Conservation (phyloP, 1,140 invertebrate genomes). For the Drosophila melanogaster region DNA sequence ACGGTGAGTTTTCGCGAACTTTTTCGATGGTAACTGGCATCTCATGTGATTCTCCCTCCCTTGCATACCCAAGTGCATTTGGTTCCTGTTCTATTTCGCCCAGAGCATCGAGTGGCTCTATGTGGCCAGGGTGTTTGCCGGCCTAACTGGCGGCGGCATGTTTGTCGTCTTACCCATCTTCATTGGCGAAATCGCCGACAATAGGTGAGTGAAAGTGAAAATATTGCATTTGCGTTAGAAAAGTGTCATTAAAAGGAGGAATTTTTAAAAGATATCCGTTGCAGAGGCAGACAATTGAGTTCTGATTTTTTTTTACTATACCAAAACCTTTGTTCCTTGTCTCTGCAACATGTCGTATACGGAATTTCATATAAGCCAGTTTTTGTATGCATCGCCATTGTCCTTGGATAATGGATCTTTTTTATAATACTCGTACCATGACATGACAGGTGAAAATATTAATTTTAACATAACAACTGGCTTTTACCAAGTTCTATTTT, state of each 20-base stretch:
- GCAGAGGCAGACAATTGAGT: background rate
- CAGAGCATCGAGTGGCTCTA: constrained; percentile 74
- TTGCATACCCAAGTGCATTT: constrained; percentile 55
- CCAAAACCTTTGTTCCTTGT: background rate
- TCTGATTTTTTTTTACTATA: background rate
- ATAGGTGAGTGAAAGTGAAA: constrained; percentile 51
- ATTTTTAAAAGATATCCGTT: no score
- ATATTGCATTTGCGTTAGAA: background rate
- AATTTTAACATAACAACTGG: no score
- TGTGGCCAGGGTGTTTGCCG: constrained; percentile 81
- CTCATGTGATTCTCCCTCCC: background rate
- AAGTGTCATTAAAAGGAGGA: no score
- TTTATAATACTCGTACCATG: no score
- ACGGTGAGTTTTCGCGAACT: constrained; percentile 56
- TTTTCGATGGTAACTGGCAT: no score
- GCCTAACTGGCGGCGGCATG: constrained; percentile 78
- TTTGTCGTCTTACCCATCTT: constrained; percentile 76
- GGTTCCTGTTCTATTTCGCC: constrained; percentile 73
- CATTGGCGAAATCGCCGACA: constrained; percentile 81
- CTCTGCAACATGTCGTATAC: background rate
- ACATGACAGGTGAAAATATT: no score
- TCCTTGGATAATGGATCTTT: no score
- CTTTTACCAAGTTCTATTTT: no score
- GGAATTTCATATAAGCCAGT: no score
- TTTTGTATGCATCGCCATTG: background rate